Base-by-base conservation (phyloP, 2,888 invertebrate species). In the Vesta saturnalis region DNA sequence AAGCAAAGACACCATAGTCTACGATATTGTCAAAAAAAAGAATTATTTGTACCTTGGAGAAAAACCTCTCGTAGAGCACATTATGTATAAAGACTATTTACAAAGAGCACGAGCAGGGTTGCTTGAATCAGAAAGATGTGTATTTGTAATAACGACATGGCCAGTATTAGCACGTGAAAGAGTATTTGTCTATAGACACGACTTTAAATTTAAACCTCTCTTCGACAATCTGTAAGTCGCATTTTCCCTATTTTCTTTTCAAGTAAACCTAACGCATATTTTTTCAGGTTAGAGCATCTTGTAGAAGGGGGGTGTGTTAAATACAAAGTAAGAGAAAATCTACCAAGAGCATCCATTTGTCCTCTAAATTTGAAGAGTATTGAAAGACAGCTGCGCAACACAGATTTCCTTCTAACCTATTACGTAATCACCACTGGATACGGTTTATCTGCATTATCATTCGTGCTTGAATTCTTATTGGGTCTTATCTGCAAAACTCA, bases 351-450 rank as follows among this genome's bases (percentile, higher is more conserved):
- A 0, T 88, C 89, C 78, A 91, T 93, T 57, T 94, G 94, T 73
- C 93, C 94, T 0, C 85, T 92, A 59, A 89, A 94, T 81, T 84
- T 94, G 71, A 91, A 91, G 71, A 91, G 91, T 55, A 92, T 90
- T 18, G 94, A 94, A 76, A 86, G 93, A 0, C 90, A 90, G 77
- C 83, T 94, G 5, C 83, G 89, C 69, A 91, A 92, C 78, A 87
- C 88, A 5, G 94, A 94, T 79, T 86, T 94, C 0, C 82, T 88
- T 77, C 90, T 93, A 86, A 94, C 94, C 0, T 94, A 93, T 77
- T 85, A 89, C 75, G 89, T 93, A 0, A 91, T 93, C 82, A 80
- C 87, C 0, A 83, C 86, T 0, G 93, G 94, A 0, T 88, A 92
- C 56, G 84, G 85, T 0, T 85, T 90, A 0, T 89, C 91, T 0